Percentiles rank a stretch among this genome's conserved stretches.
phyloP scores from a whole-genome alignment of 2,888 invertebrate genomes.

The Sipunculus nudus region DNA sequence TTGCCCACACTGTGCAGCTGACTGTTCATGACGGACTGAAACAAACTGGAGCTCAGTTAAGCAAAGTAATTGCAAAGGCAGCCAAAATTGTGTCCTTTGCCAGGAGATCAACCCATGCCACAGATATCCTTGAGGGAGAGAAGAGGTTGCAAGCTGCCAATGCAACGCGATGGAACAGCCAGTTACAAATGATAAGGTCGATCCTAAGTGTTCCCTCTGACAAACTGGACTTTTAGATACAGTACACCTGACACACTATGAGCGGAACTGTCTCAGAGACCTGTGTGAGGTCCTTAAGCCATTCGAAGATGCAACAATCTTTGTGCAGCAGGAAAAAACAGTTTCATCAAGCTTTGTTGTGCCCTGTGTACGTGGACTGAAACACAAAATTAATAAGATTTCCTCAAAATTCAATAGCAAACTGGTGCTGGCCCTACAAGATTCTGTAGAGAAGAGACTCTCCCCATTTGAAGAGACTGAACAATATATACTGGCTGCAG shows the following conservation, averaged over 20 bases:
- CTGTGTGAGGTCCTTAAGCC: not conserved
- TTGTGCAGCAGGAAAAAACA: not conserved
- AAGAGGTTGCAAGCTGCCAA: conserved; percentile 20
- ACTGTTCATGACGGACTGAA: conserved; percentile 4
- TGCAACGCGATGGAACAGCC: conserved; percentile 31
- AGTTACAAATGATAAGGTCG: conserved; percentile 27
- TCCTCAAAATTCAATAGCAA: not conserved
- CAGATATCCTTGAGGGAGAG: conserved; percentile 25
- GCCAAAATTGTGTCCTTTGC: conserved; percentile 23
- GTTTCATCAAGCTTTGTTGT: not conserved
- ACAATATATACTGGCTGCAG: not conserved
- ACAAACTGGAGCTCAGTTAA: not conserved
- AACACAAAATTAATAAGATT: not conserved
- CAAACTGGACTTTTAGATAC: not conserved
- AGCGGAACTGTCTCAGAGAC: not conserved
- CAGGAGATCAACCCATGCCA: conserved; percentile 20
- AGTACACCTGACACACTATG: not conserved
- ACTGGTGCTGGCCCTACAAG: not conserved
- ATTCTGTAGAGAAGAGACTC: not conserved
- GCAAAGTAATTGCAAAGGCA: conserved; percentile 23
- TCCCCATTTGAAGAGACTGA: not conserved
- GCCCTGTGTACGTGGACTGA: not conserved
- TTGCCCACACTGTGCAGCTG: conserved; percentile 9
- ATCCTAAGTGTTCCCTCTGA: not conserved
- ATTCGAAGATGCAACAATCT: not conserved